Conservation (phyloP, 2,797 vertebrate species). For the Hippocampus kuda region DNA sequence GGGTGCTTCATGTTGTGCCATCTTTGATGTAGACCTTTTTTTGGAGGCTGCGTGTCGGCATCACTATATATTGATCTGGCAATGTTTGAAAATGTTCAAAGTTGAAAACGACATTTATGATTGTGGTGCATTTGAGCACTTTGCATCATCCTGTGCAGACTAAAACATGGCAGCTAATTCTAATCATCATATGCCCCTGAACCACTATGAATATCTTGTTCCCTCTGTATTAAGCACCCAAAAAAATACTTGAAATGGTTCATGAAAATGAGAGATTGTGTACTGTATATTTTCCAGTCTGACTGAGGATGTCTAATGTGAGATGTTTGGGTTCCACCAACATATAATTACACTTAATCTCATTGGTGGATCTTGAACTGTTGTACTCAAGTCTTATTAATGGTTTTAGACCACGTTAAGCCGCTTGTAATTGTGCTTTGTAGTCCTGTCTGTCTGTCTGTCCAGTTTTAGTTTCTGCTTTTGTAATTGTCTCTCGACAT, state of each 20-base stretch:
- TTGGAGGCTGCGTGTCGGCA: no score
- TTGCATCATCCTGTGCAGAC: not conserved
- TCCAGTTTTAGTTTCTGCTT: not conserved
- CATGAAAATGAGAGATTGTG: not conserved
- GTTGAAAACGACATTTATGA: not conserved
- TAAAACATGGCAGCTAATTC: not conserved
- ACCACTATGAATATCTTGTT: not conserved
- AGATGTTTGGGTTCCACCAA: not conserved
- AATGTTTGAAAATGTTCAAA: not conserved
- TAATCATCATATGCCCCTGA: not conserved
- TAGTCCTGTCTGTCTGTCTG: not conserved
- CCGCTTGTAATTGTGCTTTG: not conserved
- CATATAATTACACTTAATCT: not conserved
- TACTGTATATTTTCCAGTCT: not conserved
- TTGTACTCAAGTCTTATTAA: not conserved
- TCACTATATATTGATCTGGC: not conserved
- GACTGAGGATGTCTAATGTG: constrained; percentile 1
- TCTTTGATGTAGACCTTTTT: not conserved
- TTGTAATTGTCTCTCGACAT: not conserved
- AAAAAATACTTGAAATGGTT: not conserved
- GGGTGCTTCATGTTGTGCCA: not conserved
- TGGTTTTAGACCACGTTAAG: not conserved
- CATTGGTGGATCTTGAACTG: not conserved
- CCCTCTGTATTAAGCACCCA: not conserved
- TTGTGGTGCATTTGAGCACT: not conserved